Evolutionary conservation across 2,113 vertebrate species (phyloP).

Genomic region (Mormyrus iriodes): DNA sequence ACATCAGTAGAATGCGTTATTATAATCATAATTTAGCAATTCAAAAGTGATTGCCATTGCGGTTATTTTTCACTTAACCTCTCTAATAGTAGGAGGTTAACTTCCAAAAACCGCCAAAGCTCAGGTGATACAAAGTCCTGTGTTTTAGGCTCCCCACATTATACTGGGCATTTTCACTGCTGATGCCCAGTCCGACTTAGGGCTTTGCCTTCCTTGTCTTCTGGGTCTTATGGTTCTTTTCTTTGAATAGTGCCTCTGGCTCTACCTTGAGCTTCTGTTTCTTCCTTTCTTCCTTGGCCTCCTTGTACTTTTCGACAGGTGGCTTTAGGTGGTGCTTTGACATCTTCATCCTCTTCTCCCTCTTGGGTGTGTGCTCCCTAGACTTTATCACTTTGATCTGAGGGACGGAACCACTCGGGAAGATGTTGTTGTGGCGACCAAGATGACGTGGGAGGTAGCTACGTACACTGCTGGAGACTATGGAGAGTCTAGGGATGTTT

Average conservation of each 20-base stretch:
- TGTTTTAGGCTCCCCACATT: background rate
- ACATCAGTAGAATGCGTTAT: background rate
- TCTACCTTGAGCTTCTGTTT: conserved; percentile 45
- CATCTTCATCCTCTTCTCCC: conserved; percentile 43
- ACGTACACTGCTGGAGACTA: conserved; percentile 34
- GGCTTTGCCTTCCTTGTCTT: conserved; percentile 27
- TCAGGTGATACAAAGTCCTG: background rate
- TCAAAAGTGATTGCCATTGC: background rate
- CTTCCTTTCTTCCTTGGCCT: conserved; percentile 62
- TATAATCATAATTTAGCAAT: background rate
- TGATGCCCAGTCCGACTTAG: background rate
- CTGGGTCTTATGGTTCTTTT: conserved; percentile 14
- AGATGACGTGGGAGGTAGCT: conserved; percentile 54
- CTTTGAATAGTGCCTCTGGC: conserved; percentile 31
- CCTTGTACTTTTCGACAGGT: conserved; percentile 74
- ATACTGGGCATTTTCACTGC: background rate
- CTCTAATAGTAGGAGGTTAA: background rate
- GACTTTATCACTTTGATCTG: conserved; percentile 65
- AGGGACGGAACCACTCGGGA: conserved; percentile 57
- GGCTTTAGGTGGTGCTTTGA: conserved; percentile 56
- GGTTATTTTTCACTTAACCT: background rate
- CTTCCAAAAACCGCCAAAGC: background rate
- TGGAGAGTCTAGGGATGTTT: conserved; percentile 46
- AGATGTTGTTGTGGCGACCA: conserved; percentile 50
- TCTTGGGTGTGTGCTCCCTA: background rate